Base-by-base conservation (phyloP, 92 coral and sea anemone genomes). In the Porites evermanni region DNA sequence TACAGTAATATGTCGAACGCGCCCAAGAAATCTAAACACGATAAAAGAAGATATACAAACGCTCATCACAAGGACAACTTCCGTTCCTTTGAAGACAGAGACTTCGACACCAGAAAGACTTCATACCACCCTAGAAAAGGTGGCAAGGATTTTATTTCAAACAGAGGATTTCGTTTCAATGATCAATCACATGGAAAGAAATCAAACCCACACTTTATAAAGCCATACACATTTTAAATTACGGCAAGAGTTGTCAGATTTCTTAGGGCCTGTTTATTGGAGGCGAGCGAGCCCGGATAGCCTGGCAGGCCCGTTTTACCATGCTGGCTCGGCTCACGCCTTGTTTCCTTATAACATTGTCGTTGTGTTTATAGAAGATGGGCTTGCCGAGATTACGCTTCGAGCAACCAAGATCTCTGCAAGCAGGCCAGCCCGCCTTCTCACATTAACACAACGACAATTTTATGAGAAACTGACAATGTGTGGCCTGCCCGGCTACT, bases 171-270 rank as follows among this genome's bases (percentile, higher is more conserved):
- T 81, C 78, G 69, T 38, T 53, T 68, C 56, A 53, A 80, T 53
- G 56, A 80, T 29, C 78, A 81, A 5, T 8, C 32, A 3, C 78
- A 51, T 47, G 14, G 77, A 69, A 80, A 69, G 75, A 80, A 69
- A 38, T 24, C 68, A 19, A 68, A 53, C 20, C n/a, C 85, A 12
- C 67, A 53, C 26, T 18, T 7, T 20, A 44, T 58, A 12, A 81
- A 81, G 44, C 68, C 47, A 11, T 81, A 81, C 53, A 81, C 86
- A 11, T 81, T 81, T 81, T 81, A 18, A 58, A 58, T n/a, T 47
- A 10, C 20, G 53, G 64, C 24, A 44, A 21, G 17, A 10, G 26
- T 14, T 14, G 13, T 12, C 32, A 29, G 32, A 23, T 2, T 4
- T 29, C 38, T 81, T 38, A 38, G 47, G 47, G 47, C 47, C 47